Evolutionary conservation across 2,888 invertebrate species (phyloP), one percentile per base, ranked within the genome.

Genomic region (Pteria penguin): DNA sequence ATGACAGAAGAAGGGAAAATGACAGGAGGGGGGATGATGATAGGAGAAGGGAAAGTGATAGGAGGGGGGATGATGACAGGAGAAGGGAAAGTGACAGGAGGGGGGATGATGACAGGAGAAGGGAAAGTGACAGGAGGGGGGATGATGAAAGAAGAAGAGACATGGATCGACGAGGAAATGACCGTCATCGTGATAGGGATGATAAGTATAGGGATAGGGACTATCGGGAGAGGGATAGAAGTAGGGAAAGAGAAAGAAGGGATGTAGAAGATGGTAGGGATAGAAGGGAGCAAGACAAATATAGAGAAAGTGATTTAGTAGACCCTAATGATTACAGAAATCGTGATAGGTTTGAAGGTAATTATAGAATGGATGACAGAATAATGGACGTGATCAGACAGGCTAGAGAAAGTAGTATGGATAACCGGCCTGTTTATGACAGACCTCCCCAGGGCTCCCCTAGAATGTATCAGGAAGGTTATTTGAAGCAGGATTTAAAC

Each of bases 251-350:
- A 22, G 14, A 61, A 22, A 65, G 79, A 36, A 57, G 67, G 32
- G 70, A 75, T 29, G 65, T 69, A 27, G 76, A 79, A 61, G 79
- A 79, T 29, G 75, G 69, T 58, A 74, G 74, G 0, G 78, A 82
- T 33, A 76, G 80, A 22, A 26, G 80, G 61, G 78, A 76, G 18
- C 32, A 75, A 3, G 80, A 76, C 31, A 32, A 54, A 11, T 66
- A 71, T 61, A 66, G 75, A 33, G 66, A 31, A 45, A 73, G 26
- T 29, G 36, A 36, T n/a, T n/a, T 18, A 24, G 18, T 32, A 5
- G 22, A 62, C 22, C 22, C 8, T 45, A 45, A 18, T 8, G 29
- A 62, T 31, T 27, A 63, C 36, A 65, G 63, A 26, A 36, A 45
- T 8, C 36, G 45, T 2, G 63, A 65, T 11, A 24, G 27, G 5